Conservation (phyloP, 2,113 vertebrate genomes). For the Alaudala cheleensis region DNA sequence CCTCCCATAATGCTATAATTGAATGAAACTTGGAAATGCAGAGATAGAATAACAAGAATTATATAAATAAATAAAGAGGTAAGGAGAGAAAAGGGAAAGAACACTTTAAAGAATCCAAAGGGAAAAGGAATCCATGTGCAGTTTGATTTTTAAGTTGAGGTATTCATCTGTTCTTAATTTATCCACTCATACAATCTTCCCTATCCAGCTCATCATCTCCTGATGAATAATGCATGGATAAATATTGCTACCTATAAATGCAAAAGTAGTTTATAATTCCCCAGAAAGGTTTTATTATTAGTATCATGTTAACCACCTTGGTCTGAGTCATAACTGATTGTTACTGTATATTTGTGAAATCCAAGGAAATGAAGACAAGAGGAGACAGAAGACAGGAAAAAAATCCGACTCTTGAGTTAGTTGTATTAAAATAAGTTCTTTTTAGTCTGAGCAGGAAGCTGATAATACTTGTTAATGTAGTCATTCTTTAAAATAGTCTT, state of each 20-base stretch:
- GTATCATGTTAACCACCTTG: constrained; percentile 37
- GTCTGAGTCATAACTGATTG: constrained; percentile 56
- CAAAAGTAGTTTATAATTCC: constrained; percentile 33
- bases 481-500: constrained; percentile 57
- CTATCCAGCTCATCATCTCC: constrained; percentile 44
- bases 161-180: constrained; percentile 54
- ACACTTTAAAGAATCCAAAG: neutral
- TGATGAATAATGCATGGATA: constrained; percentile 57
- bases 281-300: constrained; percentile 51
- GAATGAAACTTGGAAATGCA: neutral
- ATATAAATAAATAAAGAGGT: neutral
- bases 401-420: neutral
- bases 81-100: neutral
- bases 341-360: constrained; percentile 51
- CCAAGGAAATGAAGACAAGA: constrained; percentile 18
- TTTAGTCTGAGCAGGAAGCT: constrained; percentile 47
- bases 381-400: neutral
- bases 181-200: constrained; percentile 1
- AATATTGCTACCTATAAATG: constrained; percentile 34
- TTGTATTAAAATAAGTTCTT: constrained; percentile 31
- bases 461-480: constrained; percentile 50
- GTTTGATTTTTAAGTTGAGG: constrained; percentile 15
- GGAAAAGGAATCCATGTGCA: neutral
- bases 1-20: neutral
- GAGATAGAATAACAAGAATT: neutral